Base-by-base conservation (phyloP, 2,797 vertebrate genomes). In the Rhabdomys pumilio region DNA sequence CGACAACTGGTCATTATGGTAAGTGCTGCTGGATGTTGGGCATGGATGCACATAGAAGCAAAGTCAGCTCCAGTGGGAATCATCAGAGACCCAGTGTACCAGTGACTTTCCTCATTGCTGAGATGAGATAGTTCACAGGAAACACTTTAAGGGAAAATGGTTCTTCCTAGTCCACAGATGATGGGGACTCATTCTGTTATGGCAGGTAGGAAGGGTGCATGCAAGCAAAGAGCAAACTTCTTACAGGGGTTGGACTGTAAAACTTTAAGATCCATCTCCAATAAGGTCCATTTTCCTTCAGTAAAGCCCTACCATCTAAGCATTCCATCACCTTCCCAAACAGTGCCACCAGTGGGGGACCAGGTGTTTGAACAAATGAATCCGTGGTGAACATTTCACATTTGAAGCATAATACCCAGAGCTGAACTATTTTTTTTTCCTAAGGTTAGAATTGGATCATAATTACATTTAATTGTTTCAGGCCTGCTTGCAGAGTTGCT, bases 401-500 rank as follows among this genome's bases (percentile, higher is more conserved):
- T 75, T 59, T 15, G 1, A 41, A 57, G 7, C 53, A 31, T 11
- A 88, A 57, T 38, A 59, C 69, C n/a, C 50, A 75, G 26, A 67
- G 34, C 47, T 77, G 3, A 22, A 38, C 14, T 20, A 2, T 10
- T 93, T 19, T 92, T n/a, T 55, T 34, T 8, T 38, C 38, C 63
- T 47, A 93, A 76, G 82, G 29, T 34, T 26, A 79, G 29, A 88
- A n/a, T n/a, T 89, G 29, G 86, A 26, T 81, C 63, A 24, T 86
- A 47, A 88, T 91, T 81, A 69, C 90, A 57, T 85, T 34, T 50
- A 92, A 80, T 57, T 20, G 41, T 1, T 1, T 93, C 38, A 73
- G 47, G n/a, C 20, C 10, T 91, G 22, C 93, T 95, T 81, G 41
- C 24, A 85, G 95, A 95, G 47, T 31, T 93, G 26, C 5, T 26